phyloP scores from a whole-genome alignment of 2,113 vertebrate species.

The Chaetura pelagica region DNA sequence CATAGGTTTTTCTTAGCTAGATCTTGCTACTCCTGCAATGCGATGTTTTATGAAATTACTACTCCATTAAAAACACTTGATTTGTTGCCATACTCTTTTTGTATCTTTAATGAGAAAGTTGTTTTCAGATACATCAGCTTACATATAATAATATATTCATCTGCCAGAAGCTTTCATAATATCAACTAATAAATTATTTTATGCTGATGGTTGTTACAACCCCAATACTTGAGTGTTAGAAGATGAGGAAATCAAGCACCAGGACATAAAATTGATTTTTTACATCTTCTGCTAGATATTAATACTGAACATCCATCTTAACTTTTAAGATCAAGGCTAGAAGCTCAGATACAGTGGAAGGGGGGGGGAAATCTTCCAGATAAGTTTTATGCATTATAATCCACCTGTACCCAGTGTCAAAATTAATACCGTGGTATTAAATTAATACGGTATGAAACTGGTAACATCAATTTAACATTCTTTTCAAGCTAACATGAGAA shows the following conservation, averaged over 20 bases:
- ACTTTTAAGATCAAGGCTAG: slow-evolving; percentile 72
- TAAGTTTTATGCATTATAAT: slow-evolving; percentile 71
- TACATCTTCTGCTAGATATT: slow-evolving; percentile 62
- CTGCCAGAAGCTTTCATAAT: slow-evolving; percentile 19
- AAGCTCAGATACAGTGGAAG: slow-evolving; percentile 51
- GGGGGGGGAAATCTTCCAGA: not conserved
- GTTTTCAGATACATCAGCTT: not conserved
- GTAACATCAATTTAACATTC: slow-evolving; percentile 17
- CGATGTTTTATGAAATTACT: slow-evolving; percentile 22
- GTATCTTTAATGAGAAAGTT: slow-evolving; percentile 13
- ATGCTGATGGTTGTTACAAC: not conserved
- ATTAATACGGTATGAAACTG: slow-evolving; percentile 16
- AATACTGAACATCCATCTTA: slow-evolving; percentile 71
- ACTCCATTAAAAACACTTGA: slow-evolving; percentile 14
- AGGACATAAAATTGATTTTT: slow-evolving; percentile 74
- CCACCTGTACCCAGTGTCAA: slow-evolving; percentile 3
- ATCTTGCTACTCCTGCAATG: not conserved
- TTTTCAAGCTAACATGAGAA: not conserved
- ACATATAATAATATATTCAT: slow-evolving; percentile 6
- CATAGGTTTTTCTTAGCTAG: not conserved
- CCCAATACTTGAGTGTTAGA: not conserved
- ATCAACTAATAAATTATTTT: slow-evolving; percentile 48
- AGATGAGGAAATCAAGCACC: slow-evolving; percentile 22
- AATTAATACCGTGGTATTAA: not conserved
- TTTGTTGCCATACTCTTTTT: not conserved